These are phyloP conservation scores for Scomber scombrus DNA, from an alignment of 2,113 vertebrate genomes.

Conservation along the genomic window DNA sequence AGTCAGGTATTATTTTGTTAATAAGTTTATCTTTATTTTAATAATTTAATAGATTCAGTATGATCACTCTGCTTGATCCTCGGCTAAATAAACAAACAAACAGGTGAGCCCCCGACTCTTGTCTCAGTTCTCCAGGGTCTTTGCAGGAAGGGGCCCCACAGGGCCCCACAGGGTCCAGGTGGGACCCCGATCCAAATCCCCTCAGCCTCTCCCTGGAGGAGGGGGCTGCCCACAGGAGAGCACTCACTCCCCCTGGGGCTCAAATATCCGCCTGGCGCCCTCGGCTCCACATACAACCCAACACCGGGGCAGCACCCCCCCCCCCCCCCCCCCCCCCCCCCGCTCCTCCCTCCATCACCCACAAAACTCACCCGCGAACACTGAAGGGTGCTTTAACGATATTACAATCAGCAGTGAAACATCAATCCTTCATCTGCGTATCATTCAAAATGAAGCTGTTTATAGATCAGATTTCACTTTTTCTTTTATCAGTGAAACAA, in stretches of 20 bases:
- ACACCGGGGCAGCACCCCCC: slow-evolving; percentile 20
- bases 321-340: not conserved
- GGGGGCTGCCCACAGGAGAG: slow-evolving; percentile 65
- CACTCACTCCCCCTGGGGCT: slow-evolving; percentile 69
- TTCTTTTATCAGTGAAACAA: no score
- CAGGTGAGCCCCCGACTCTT: slow-evolving; percentile 52
- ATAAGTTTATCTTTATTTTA: no score
- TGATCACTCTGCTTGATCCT: slow-evolving; percentile 5
- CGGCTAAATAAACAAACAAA: slow-evolving; percentile 61
- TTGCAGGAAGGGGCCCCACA: slow-evolving; percentile 78
- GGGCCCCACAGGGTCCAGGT: slow-evolving; percentile 80
- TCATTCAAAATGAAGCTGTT: no score
- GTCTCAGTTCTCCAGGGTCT: slow-evolving; percentile 60
- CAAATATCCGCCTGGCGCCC: slow-evolving; percentile 77
- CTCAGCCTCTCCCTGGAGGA: slow-evolving; percentile 68
- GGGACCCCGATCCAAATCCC: slow-evolving; percentile 82
- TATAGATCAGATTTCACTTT: no score
- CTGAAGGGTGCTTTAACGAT: not conserved
- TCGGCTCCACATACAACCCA: slow-evolving; percentile 58
- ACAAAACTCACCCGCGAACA: slow-evolving; percentile 9
- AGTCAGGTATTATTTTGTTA: no score
- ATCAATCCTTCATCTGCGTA: not conserved
- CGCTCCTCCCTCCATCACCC: not conserved
- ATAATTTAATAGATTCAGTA: no score
- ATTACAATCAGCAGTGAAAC: not conserved